Conservation (phyloP, 2,797 vertebrate species). For the Vespertilio murinus region DNA sequence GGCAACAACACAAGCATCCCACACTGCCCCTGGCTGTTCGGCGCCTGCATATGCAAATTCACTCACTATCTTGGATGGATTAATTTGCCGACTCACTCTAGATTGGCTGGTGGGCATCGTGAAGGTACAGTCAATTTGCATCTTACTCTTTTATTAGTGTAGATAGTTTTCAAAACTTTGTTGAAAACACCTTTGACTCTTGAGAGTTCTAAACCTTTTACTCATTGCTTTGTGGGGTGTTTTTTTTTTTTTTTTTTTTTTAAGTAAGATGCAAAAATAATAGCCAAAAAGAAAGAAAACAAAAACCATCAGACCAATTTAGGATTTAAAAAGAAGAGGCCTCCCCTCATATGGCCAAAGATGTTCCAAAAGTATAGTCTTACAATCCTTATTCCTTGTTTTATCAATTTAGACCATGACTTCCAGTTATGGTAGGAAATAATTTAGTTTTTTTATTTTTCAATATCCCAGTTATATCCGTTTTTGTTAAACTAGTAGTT, state of each 20-base stretch:
- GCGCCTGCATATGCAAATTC: no score
- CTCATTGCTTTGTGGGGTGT: neutral
- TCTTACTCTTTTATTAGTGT: no score
- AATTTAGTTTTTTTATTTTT: constrained; percentile 18
- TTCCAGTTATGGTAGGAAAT: neutral
- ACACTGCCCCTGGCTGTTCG: no score
- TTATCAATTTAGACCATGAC: constrained; percentile 16
- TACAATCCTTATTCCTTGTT: neutral
- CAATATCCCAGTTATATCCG: neutral
- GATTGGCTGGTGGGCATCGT: no score
- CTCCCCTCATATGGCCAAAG: neutral
- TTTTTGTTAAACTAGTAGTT: neutral
- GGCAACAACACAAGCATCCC: no score
- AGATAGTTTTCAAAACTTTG: neutral
- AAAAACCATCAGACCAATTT: neutral
- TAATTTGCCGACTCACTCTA: no score
- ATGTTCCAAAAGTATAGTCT: neutral
- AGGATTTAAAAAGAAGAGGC: neutral
- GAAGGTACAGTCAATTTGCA: no score
- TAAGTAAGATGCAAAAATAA: neutral
- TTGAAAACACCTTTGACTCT: neutral
- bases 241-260: no score
- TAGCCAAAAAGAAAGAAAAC: neutral
- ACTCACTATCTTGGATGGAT: no score
- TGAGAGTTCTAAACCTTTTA: neutral